A percentile compares a stretch with the other conserved stretches of the same genome.
Evolutionary conservation across 2,797 vertebrate species (phyloP).

Genomic region (Netta rufina): DNA sequence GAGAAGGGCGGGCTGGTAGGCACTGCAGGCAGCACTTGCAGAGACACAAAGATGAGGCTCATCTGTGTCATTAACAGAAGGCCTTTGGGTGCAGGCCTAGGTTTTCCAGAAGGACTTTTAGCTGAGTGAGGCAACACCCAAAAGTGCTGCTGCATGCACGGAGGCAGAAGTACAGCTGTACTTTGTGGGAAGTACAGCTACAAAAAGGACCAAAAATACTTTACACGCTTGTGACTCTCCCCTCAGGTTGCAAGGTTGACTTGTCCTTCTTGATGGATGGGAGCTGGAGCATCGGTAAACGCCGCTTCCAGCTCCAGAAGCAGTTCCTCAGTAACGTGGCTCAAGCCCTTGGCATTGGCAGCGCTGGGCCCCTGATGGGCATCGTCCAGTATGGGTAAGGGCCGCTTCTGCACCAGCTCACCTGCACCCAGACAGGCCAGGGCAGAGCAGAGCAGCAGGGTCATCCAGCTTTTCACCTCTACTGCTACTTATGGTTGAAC

Average conservation of each 20-base stretch:
- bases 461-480: background rate
- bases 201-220: background rate
- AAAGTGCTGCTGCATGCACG: background rate
- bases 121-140: background rate
- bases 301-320: constrained; percentile 95
- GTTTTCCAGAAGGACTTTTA: background rate
- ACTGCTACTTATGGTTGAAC: background rate
- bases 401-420: background rate
- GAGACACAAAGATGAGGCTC: background rate
- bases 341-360: constrained; percentile 87
- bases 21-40: background rate
- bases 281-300: constrained; percentile 94
- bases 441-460: no score
- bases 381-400: constrained; percentile 95
- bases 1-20: background rate
- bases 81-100: background rate
- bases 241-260: constrained; percentile 92
- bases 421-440: background rate
- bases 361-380: constrained; percentile 92
- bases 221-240: background rate
- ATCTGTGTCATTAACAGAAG: background rate
- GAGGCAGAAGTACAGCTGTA: background rate
- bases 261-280: constrained; percentile 94
- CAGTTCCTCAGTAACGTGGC: constrained; percentile 89
- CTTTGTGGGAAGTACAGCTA: background rate